Evolutionary conservation across 2,888 invertebrate genomes (phyloP), one percentile per base, ranked within the genome.

Genomic region (Nymphalis polychloros): DNA sequence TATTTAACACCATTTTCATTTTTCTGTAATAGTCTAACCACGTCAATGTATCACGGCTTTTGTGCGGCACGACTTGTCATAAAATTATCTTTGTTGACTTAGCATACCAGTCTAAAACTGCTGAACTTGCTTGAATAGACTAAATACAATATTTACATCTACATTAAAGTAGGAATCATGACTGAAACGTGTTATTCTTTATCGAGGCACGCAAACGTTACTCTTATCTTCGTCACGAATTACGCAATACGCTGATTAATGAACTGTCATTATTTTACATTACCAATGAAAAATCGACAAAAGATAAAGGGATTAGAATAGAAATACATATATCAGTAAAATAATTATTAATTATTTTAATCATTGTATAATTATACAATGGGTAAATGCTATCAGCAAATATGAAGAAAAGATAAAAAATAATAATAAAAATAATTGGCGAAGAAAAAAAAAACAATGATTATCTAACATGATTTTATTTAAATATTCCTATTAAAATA

Each of bases 381-480:
- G 49, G 17, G 16, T n/a, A 49, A 49, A 49, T 17, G 49, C 2
- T 49, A 7, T 49, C 19, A 49, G 8, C 4, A 49, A 19, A 19
- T 49, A 8, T 49, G n/a, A n/a, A 49, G 48, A 10, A 10, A 23
- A 48, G 13, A 23, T 48, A 27, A 47, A 48, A n/a, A 10, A 48
- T 5, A 20, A 31, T 55, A 31, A 31, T 31, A 61, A 67, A 57
- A 59, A 52, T 61, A 66, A 8, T 35, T 19, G 17, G n/a, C 48
- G 61, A 48, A 20, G n/a, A 55, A 70, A 50, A 63, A 47, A 70
- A 65, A 65, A 68, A 72, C n/a, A 74, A 71, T 62, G 63, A 71
- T 76, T 73, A 79, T 81, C 88, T 89, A 92, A 88, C 85, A 82
- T 85, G 89, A 89, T 90, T 77, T 89, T 89, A 89, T 88, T 89